Evolutionary conservation across 2,888 invertebrate genomes (phyloP).

Genomic region (Stegana nigrithorax): DNA sequence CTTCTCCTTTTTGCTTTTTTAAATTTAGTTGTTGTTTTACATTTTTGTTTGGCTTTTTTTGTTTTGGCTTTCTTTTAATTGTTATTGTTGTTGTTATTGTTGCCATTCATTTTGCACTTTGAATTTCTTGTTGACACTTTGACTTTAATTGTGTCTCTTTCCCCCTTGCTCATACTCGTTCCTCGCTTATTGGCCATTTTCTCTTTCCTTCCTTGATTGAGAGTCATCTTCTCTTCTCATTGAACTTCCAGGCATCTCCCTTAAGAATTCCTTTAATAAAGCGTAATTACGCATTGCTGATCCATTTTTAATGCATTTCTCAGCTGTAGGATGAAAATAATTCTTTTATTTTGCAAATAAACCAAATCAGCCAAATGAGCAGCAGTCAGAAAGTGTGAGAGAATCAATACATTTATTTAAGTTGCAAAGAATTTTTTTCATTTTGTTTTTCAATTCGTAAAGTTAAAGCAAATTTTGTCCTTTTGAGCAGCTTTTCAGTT

Average conservation of each 20-base stretch:
- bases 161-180: slow-evolving; percentile 1
- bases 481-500: no score
- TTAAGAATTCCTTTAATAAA: neutral
- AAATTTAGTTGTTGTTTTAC: slow-evolving; percentile 7
- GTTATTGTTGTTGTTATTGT: slow-evolving; percentile 21
- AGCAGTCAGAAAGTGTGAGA: no score
- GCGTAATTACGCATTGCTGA: neutral
- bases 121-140: slow-evolving; percentile 46
- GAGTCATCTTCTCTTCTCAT: neutral
- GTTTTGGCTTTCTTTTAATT: slow-evolving; percentile 5
- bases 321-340: no score
- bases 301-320: neutral
- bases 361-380: no score
- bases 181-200: neutral
- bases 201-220: neutral
- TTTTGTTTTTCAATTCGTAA: no score
- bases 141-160: slow-evolving; percentile 50
- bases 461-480: no score
- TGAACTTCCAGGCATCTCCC: neutral
- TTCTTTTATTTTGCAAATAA: neutral
- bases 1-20: neutral
- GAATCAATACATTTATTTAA: no score
- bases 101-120: slow-evolving; percentile 30
- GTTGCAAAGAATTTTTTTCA: no score
- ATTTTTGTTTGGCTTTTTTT: slow-evolving; percentile 19